phyloP scores from a whole-genome alignment of 2,888 invertebrate genomes.

The Eristalinus sepulchralis region DNA sequence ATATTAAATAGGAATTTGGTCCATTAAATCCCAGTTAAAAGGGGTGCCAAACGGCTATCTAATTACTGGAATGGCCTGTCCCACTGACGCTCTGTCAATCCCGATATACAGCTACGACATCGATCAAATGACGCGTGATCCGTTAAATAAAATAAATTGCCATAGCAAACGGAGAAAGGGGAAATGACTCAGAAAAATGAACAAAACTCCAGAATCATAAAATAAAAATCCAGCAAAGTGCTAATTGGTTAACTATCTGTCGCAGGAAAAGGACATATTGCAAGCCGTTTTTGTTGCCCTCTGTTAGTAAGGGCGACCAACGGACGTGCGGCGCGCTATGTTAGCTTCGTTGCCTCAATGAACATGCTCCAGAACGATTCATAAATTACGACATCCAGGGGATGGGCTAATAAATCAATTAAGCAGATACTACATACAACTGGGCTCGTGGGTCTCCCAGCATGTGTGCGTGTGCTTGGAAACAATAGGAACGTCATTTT shows the following conservation, averaged over 20 bases:
- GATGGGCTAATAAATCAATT: slow-evolving; percentile 68
- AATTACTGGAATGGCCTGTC: slow-evolving; percentile 51
- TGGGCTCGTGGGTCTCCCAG: neutral
- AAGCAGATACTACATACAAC: slow-evolving; percentile 34
- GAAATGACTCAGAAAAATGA: slow-evolving; percentile 8
- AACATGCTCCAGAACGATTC: slow-evolving; percentile 58
- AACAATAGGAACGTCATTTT: slow-evolving; percentile 67
- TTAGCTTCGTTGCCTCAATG: slow-evolving; percentile 14
- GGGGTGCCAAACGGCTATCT: slow-evolving; percentile 57
- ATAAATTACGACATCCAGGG: slow-evolving; percentile 67
- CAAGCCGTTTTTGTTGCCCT: slow-evolving; percentile 15
- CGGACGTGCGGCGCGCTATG: neutral
- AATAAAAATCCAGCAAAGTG: slow-evolving; percentile 59
- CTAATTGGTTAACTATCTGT: slow-evolving; percentile 67
- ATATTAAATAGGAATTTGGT: slow-evolving; percentile 54
- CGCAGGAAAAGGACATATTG: slow-evolving; percentile 59
- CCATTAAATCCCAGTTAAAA: slow-evolving; percentile 65
- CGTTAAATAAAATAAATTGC: slow-evolving; percentile 57
- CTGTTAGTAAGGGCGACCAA: neutral
- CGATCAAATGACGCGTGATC: slow-evolving; percentile 63
- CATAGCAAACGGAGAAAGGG: neutral
- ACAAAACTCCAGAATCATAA: slow-evolving; percentile 49
- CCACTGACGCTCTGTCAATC: slow-evolving; percentile 18
- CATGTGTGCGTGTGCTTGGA: neutral
- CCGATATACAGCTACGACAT: neutral